These are phyloP conservation scores for Hyperoplus lanceolatus DNA, from an alignment of 2,797 vertebrate species.

Conservation along the genomic window DNA sequence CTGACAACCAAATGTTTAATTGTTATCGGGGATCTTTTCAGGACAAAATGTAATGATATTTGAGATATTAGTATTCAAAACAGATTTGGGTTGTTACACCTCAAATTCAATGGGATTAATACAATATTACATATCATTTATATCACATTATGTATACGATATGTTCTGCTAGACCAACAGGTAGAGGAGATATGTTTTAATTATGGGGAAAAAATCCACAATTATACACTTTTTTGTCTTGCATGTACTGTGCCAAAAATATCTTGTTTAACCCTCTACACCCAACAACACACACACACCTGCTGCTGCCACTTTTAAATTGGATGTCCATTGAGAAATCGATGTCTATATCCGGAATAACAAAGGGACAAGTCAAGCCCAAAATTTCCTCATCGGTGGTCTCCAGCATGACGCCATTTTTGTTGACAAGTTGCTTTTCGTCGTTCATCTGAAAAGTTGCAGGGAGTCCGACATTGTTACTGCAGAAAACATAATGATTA, in stretches of 20 bases:
- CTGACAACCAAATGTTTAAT: too few relatives aligned
- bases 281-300: not conserved
- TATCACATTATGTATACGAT: not conserved
- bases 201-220: not conserved
- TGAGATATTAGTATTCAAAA: too few relatives aligned
- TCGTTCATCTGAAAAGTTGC: not conserved
- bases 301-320: not conserved
- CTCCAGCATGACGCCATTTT: not conserved
- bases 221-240: not conserved
- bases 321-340: not conserved
- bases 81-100: too few relatives aligned
- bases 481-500: not conserved
- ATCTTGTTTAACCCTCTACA: not conserved
- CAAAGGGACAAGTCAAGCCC: conserved; percentile 1
- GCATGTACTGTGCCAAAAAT: not conserved
- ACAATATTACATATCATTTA: not conserved
- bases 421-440: not conserved
- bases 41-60: too few relatives aligned
- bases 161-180: not conserved
- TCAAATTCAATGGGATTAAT: not conserved
- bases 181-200: not conserved
- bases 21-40: too few relatives aligned
- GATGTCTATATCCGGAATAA: not conserved
- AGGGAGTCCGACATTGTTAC: not conserved
- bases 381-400: not conserved